Evolutionary conservation across 2,797 vertebrate genomes (phyloP).

Genomic region (Anas bernieri): DNA sequence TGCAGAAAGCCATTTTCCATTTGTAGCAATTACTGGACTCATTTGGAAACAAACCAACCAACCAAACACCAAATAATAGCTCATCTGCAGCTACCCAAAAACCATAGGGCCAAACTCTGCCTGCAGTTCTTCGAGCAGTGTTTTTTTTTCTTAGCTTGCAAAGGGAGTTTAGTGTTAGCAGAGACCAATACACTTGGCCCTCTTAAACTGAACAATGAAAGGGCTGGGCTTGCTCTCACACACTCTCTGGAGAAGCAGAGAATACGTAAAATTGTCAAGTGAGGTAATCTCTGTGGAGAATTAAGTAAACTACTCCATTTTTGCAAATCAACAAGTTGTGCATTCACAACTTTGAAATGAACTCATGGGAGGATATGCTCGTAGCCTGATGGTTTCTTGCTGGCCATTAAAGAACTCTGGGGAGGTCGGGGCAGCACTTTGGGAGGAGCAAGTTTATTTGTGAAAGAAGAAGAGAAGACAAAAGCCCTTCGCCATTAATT

Average conservation of each 20-base stretch:
- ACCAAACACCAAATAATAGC: too few species aligned
- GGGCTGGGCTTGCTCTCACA: background rate
- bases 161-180: background rate
- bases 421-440: background rate
- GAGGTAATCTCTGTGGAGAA: slow-evolving; percentile 23
- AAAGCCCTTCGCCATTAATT: background rate
- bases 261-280: background rate
- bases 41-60: background rate
- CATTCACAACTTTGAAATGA: slow-evolving; percentile 11
- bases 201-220: background rate
- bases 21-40: background rate
- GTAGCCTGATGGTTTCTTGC: background rate
- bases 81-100: background rate
- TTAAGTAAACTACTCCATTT: slow-evolving; percentile 32
- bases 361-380: background rate
- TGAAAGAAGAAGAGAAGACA: background rate
- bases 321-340: slow-evolving; percentile 12
- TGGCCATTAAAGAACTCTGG: background rate
- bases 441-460: slow-evolving; percentile 2
- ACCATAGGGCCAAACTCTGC: background rate
- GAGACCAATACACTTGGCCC: background rate
- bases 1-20: background rate
- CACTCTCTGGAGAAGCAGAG: background rate
- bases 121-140: background rate
- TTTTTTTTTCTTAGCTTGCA: background rate